These are phyloP conservation scores for Papilio demoleus DNA, from an alignment of 2,888 invertebrate genomes.

Conservation along the genomic window DNA sequence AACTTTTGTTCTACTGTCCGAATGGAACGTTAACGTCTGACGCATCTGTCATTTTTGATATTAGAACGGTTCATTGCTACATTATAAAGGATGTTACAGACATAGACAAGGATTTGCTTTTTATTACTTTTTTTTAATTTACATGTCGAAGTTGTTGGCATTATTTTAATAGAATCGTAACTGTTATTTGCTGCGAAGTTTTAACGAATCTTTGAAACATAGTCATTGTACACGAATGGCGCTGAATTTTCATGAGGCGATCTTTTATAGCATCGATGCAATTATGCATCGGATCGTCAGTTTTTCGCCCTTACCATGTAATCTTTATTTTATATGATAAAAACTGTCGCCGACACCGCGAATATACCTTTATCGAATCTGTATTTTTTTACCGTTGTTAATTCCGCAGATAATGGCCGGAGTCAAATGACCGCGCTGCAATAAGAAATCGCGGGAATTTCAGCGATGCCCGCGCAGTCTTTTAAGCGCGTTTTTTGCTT, in stretches of 20 bases:
- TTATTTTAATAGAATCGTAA: not conserved
- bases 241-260: conserved; percentile 79
- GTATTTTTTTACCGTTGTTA: conserved; percentile 77
- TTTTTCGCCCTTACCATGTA: conserved; percentile 65
- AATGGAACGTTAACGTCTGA: conserved; percentile 53
- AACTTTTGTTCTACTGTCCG: conserved; percentile 54
- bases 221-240: conserved; percentile 28
- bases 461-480: conserved; percentile 79
- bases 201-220: conserved; percentile 11
- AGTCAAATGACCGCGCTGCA: conserved; percentile 79
- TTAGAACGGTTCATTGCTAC: conserved; percentile 70
- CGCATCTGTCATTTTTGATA: conserved; percentile 80
- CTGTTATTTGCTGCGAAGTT: not conserved
- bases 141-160: not conserved
- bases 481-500: conserved; percentile 75
- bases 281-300: conserved; percentile 52
- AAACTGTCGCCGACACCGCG: conserved; percentile 70
- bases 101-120: conserved; percentile 60
- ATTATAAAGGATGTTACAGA: conserved; percentile 57
- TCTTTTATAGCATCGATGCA: conserved; percentile 74
- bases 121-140: conserved; percentile 53
- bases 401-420: conserved; percentile 81
- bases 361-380: conserved; percentile 76
- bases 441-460: conserved; percentile 80
- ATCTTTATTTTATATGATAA: conserved; percentile 71